These are phyloP conservation scores for Dysidea cf. avara DNA, from an alignment of 37 sponge, comb jelly and placozoan genomes.

Conservation along the genomic window DNA sequence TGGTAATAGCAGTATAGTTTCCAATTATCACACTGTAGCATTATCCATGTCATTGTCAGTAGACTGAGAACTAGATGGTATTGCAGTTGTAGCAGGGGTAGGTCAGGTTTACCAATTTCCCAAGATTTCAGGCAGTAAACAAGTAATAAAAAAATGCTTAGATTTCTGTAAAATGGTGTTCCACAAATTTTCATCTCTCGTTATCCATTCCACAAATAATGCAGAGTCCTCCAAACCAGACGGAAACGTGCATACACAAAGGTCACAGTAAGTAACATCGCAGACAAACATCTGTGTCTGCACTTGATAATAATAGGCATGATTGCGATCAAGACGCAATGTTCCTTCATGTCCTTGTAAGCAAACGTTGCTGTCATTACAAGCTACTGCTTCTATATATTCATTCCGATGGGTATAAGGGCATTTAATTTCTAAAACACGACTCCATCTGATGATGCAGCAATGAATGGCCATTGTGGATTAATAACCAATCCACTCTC, in stretches of 20 bases:
- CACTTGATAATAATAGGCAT: constrained; percentile 40
- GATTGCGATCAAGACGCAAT: no score
- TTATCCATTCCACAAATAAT: constrained; percentile 39
- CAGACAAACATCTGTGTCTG: constrained; percentile 45
- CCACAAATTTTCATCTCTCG: constrained; percentile 26
- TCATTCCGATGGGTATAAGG: no score
- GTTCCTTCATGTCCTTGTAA: no score
- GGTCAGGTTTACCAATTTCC: constrained; percentile 45
- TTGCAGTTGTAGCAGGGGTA: no score
- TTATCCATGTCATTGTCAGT: no score
- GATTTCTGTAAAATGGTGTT: not conserved
- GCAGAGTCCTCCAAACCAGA: no score
- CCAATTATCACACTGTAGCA: no score
- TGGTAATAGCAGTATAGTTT: no score
- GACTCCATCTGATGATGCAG: constrained; percentile 44
- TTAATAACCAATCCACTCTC: constrained; percentile 28
- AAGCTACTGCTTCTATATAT: no score
- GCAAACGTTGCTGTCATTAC: not conserved
- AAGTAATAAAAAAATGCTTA: constrained; percentile 11
- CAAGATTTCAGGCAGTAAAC: constrained; percentile 46
- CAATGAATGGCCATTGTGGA: constrained; percentile 46
- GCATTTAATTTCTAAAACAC: constrained; percentile 32
- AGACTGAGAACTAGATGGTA: no score
- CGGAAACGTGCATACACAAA: constrained; percentile 46
- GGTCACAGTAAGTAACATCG: constrained; percentile 43